Base-by-base conservation (phyloP, 1,140 invertebrate genomes). In the Philopotamus ludificatus region DNA sequence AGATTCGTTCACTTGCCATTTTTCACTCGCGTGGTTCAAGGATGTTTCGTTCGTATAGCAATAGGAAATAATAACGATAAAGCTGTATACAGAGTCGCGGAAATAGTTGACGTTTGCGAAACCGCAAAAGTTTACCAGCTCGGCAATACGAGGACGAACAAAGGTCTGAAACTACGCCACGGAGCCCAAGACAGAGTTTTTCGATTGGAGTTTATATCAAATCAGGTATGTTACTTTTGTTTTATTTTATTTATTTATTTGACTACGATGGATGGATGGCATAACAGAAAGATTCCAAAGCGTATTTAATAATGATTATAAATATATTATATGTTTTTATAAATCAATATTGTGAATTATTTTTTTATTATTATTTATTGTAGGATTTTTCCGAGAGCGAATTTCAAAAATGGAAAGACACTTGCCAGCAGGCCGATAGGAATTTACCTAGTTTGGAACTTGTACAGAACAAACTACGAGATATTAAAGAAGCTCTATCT, bases 151-250 rank as follows among this genome's bases (percentile, higher is more conserved):
- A 84, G 91, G 68, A 99, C 97, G 2, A 99, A 99, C 79, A 97
- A 97, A 73, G 88, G 88, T 0, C 74, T 90, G 1, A 85, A 84
- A 64, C 74, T 86, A 34, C 85, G 92, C 44, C 94, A 98, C 76
- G 96, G 94, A 0, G 83, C 85, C 0, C 91, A 97, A 66, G 94
- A 97, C 75, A 81, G 94, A 23, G 94, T 97, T 0, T 99, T 98
- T 75, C 79, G 96, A 25, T 80, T 99, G 54, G 95, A 98, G 76
- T 99, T 97, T 77, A 92, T 99, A n/a, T 98, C 95, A 2, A 99
- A 99, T 84, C 89, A 92, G 74, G 77, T 78, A 23, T 8, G 61
- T 26, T 55, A 10, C 1, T 26, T 55, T 55, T 18, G 10, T 50
- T 18, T 50, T n/a, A n/a, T n/a, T 15, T 18, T 4, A n/a, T n/a